Evolutionary conservation across 2,113 vertebrate genomes (phyloP), one percentile per base, ranked within the genome.

Genomic region (Saimiri boliviensis): DNA sequence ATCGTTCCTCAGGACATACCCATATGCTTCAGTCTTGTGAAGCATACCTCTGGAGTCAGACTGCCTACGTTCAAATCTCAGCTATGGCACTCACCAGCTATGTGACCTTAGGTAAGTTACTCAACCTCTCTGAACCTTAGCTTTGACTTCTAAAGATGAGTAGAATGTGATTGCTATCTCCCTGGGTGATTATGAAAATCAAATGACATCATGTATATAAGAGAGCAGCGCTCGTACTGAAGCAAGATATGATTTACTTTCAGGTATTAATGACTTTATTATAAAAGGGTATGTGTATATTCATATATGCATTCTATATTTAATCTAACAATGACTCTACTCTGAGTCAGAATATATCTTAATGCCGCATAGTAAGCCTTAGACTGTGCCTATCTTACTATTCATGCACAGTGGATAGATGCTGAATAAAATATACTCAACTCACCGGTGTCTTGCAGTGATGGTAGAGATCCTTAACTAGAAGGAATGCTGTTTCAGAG

Each of bases 361-460:
- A 32, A 17, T 27, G 37, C 30, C 63, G 14, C n/a, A 5, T 6
- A 14, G n/a, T 49, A 42, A 93, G 71, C 25, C 32, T 30, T 71
- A 79, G 76, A 20, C 21, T 84, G 95, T 94, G 95, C 81, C 96
- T 87, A 2, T 45, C 86, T 92, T 66, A 73, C 30, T 52, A 16
- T 23, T 79, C 60, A 42, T 8, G 37, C 58, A 91, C 58, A 47
- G 52, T 91, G 17, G 13, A 21, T 37, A 0, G 1, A 89, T 47
- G 0, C 2, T 86, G 73, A 94, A 91, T 86, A 0, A 25, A 91
- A 95, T 92, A 85, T n/a, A 63, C 42, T 80, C 82, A 47, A 9
- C 95, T 91, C 96, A 52, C 85, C 85, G 8, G 20, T 35, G 52
- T 89, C 68, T 89, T 37, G 37, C 37, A 30, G 35, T 0, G 45